phyloP scores from a whole-genome alignment of 2,888 invertebrate genomes.

The Isotomurus palustris region DNA sequence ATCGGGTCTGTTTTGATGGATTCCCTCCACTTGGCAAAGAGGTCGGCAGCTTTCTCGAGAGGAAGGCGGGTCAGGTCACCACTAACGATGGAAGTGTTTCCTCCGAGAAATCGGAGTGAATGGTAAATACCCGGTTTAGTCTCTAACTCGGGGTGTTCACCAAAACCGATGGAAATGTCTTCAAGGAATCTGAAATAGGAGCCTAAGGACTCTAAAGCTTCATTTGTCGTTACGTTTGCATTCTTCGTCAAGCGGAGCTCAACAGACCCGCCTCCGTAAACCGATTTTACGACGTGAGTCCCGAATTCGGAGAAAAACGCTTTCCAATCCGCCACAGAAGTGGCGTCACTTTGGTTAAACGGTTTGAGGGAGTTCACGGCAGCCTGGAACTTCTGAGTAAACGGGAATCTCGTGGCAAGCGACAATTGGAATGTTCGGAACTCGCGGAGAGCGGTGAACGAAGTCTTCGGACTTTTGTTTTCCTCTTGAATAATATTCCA shows the following conservation, averaged over 20 bases:
- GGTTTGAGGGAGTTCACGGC: neutral
- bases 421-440: conserved; percentile 22
- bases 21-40: conserved; percentile 26
- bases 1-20: conserved; percentile 16
- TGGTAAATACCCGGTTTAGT: conserved; percentile 1
- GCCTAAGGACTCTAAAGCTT: too few relatives aligned
- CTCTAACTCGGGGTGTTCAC: too few relatives aligned
- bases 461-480: neutral
- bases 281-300: conserved; percentile 19
- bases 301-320: conserved; percentile 17
- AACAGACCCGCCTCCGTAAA: conserved; percentile 10
- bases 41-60: conserved; percentile 8
- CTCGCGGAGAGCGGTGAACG: conserved; percentile 15
- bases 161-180: too few relatives aligned
- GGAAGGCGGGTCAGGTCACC: conserved; percentile 17
- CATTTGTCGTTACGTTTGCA: too few relatives aligned
- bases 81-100: conserved; percentile 15
- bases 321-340: conserved; percentile 9
- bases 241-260: neutral
- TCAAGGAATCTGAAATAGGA: too few relatives aligned
- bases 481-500: too few relatives aligned
- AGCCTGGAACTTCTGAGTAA: conserved; percentile 1
- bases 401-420: conserved; percentile 14
- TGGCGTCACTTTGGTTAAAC: conserved; percentile 10
- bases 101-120: conserved; percentile 17